Evolutionary conservation across 2,888 invertebrate genomes (phyloP).

Genomic region (Arge pagana): DNA sequence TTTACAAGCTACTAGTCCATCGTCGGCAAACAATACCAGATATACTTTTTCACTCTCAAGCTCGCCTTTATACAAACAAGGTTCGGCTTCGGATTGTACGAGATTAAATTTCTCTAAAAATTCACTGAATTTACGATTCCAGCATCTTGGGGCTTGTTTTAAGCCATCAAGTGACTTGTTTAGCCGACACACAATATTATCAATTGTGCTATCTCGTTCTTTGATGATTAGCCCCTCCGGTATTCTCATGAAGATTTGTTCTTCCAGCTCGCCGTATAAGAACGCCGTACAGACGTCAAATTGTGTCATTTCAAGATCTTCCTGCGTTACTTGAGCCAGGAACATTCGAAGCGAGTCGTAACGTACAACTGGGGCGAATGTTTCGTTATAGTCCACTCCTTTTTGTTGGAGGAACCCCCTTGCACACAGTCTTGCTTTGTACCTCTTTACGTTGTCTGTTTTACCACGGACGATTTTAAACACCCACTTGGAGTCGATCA

Average conservation of each 20-base stretch:
- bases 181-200: slow-evolving; percentile 22
- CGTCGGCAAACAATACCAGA: slow-evolving; percentile 26
- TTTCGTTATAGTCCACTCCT: slow-evolving; percentile 13
- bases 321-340: slow-evolving; percentile 4
- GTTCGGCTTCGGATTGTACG: slow-evolving; percentile 19
- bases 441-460: not conserved
- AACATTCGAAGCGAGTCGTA: slow-evolving; percentile 20
- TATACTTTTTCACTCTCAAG: slow-evolving; percentile 7
- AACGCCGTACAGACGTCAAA: slow-evolving; percentile 27
- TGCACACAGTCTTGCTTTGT: slow-evolving; percentile 13
- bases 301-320: slow-evolving; percentile 19
- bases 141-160: slow-evolving; percentile 30
- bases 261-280: slow-evolving; percentile 23
- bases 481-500: slow-evolving; percentile 17
- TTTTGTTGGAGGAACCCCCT: slow-evolving; percentile 9
- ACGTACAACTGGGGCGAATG: slow-evolving; percentile 13
- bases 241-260: slow-evolving; percentile 21
- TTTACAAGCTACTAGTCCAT: slow-evolving; percentile 26
- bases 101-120: slow-evolving; percentile 20
- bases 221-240: slow-evolving; percentile 12
- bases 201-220: not conserved
- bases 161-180: slow-evolving; percentile 31
- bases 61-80: slow-evolving; percentile 22
- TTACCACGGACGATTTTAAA: slow-evolving; percentile 1
- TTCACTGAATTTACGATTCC: slow-evolving; percentile 26